Conservation (phyloP, 2,797 vertebrate species). For the Chrosomus eos region DNA sequence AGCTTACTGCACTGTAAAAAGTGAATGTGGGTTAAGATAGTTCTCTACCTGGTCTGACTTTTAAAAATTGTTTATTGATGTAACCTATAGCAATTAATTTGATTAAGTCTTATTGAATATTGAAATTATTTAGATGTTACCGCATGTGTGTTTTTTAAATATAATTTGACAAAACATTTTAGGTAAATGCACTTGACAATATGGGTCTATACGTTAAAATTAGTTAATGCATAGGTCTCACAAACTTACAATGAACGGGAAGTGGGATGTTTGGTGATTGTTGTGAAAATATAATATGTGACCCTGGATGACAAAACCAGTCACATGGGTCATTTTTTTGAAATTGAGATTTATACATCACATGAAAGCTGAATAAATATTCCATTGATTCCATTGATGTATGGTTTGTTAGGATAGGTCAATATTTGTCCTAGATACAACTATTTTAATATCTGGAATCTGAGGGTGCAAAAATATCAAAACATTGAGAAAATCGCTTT, state of each 20-base stretch:
- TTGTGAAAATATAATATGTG: too few relatives aligned
- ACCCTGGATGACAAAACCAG: too few relatives aligned
- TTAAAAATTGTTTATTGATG: neutral
- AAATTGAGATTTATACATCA: too few relatives aligned
- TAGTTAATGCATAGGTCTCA: neutral
- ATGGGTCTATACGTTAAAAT: neutral
- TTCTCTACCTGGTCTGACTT: neutral
- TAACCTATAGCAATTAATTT: neutral
- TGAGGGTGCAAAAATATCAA: too few relatives aligned
- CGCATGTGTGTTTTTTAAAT: neutral
- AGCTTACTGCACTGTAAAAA: neutral
- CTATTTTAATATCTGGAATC: too few relatives aligned
- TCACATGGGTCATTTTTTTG: too few relatives aligned
- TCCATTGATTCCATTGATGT: too few relatives aligned
- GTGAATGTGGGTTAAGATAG: too few relatives aligned
- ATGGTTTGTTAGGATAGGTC: too few relatives aligned
- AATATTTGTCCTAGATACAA: too few relatives aligned
- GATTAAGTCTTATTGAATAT: neutral
- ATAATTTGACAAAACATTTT: neutral
- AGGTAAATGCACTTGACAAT: neutral
- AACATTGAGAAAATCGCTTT: too few relatives aligned
- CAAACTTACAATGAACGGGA: neutral
- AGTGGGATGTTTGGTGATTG: neutral
- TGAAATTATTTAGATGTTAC: neutral
- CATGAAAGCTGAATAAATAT: too few relatives aligned